phyloP scores from a whole-genome alignment of 1,140 invertebrate genomes.

The Drosophila tristis region DNA sequence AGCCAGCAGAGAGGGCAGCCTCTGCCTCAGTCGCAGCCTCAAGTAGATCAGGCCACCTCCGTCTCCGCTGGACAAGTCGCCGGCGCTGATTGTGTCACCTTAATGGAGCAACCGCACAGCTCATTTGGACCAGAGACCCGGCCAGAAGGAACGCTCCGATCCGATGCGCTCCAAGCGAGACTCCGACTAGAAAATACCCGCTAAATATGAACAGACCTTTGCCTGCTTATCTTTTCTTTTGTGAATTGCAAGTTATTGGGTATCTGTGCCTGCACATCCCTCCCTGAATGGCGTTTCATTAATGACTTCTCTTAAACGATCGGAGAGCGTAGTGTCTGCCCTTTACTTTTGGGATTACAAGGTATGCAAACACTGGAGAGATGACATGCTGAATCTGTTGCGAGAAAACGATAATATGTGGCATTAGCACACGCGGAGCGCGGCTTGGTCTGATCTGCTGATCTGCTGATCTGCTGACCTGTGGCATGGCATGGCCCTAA shows the following conservation, averaged over 20 bases:
- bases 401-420: slow-evolving; percentile 41
- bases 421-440: slow-evolving; percentile 18
- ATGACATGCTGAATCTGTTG: slow-evolving; percentile 40
- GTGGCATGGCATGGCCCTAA: slow-evolving; percentile 34
- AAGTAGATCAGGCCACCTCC: slow-evolving; percentile 35
- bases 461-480: slow-evolving; percentile 9
- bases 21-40: not conserved
- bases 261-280: too few relatives aligned
- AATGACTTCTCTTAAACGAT: not conserved
- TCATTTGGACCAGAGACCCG: slow-evolving; percentile 34
- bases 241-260: too few relatives aligned
- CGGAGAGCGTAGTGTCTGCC: too few relatives aligned
- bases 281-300: too few relatives aligned
- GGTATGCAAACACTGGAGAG: slow-evolving; percentile 16
- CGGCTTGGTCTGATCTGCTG: not conserved
- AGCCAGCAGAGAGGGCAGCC: slow-evolving; percentile 37
- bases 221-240: too few relatives aligned
- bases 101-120: slow-evolving; percentile 40
- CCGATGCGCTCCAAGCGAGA: too few relatives aligned
- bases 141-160: too few relatives aligned
- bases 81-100: slow-evolving; percentile 47
- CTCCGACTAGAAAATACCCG: too few relatives aligned
- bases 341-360: too few relatives aligned
- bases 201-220: too few relatives aligned
- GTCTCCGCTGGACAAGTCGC: slow-evolving; percentile 28